These are phyloP conservation scores for Neotoxoptera formosana DNA, from an alignment of 1,140 invertebrate species.

Conservation along the genomic window DNA sequence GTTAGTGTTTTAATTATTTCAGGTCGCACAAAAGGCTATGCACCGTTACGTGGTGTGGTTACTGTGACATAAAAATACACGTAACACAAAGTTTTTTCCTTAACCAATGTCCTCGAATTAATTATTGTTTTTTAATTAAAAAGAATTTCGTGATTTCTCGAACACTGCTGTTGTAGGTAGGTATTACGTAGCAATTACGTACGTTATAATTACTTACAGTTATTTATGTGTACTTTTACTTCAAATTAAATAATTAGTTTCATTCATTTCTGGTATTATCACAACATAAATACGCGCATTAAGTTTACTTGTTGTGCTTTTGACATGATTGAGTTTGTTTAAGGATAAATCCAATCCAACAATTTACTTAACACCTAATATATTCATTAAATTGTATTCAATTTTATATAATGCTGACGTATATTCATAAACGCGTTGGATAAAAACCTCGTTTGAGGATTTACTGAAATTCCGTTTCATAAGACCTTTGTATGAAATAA, in stretches of 20 bases:
- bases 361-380: neutral
- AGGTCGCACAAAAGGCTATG: neutral
- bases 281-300: neutral
- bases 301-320: neutral
- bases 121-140: constrained; percentile 9
- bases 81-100: neutral
- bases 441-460: neutral
- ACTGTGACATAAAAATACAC: neutral
- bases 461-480: neutral
- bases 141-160: neutral
- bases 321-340: neutral
- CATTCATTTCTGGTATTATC: neutral
- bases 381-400: neutral
- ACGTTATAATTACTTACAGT: neutral
- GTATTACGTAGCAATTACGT: neutral
- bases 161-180: neutral
- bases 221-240: neutral
- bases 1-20: constrained; percentile 18
- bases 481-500: neutral
- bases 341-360: neutral
- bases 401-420: neutral
- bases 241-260: neutral
- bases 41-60: neutral
- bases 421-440: neutral
- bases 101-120: constrained; percentile 2